Base-by-base conservation (phyloP, 2,888 invertebrate species). In the Trichogramma dendrolimi region DNA sequence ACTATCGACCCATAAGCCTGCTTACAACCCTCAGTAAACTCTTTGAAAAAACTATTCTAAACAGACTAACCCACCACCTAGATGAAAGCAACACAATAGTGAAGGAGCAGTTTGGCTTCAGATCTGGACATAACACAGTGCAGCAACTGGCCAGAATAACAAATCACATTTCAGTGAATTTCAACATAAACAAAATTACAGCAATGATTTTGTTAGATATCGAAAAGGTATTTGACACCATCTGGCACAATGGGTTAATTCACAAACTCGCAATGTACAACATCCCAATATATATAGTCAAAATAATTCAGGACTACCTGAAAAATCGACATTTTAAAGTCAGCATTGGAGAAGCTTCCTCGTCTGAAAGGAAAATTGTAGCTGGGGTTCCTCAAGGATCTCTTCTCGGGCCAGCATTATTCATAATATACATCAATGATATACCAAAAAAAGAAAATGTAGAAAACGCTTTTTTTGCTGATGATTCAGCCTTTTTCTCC, bases 301-400 rank as follows among this genome's bases (percentile, higher is more conserved):
- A 53, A 4, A 10, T 57, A 2, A 47, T 57, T 3, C 27, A 55
- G 48, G 52, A 52, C 8, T 59, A 40, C 8, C 27, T 59, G 2
- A 4, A 46, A 8, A 27, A 55, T 55, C 11, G 58, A 39, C 6
- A 2, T 1, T 7, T 62, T 1, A 5, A 48, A 40, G 55, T 58
- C n/a, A 7, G 50, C 2, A 10, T 53, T 1, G 50, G 46, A 3
- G 14, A 54, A 4, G 10, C 14, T n/a, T 48, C 55, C 4, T 62
- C 62, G 4, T 14, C 38, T 2, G 2, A 44, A 3, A 5, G 43
- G 14, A 4, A 27, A 4, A 60, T 58, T 42, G 47, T 58, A 8
- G 43, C 60, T 4, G 60, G 60, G 10, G 60, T 63, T 40, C 57
- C 57, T 3, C 60, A 63, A 42, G 58, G 48, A 6, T 63, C 59